Base-by-base conservation (phyloP, 2,797 vertebrate species). In the Diceros bicornis region DNA sequence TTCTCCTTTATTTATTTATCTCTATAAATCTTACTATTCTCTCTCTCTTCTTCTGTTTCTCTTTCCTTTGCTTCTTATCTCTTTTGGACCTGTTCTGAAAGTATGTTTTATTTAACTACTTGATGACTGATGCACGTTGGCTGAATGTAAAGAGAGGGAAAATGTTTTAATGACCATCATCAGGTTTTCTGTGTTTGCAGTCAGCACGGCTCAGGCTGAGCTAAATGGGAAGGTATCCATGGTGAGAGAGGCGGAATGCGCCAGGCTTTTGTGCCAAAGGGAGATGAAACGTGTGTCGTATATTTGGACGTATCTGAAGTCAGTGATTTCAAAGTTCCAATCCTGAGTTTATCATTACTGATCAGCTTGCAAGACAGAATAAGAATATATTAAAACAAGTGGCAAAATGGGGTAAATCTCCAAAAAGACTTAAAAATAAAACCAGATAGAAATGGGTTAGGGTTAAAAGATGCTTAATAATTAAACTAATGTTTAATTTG, bases 251-350 rank as follows among this genome's bases (percentile, higher is more conserved):
- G 44, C 1, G 10, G 85, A 96, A 94, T 27, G 71, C 18, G 29
- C 50, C 75, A 62, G 96, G 21, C 57, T 86, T 97, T 91, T 96
- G 93, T 93, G 84, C 87, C 85, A 85, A 82, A 50, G 64, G 37
- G 69, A 92, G 52, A 89, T 84, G 89, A 93, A 86, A 96, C 6
- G 18, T 10, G 12, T 68, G 71, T 29, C 52, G 21, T 57, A 25
- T 41, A 75, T 94, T 94, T 91, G 87, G n/a, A 32, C 37, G 62
- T 77, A 52, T 96, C 94, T 92, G 64, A 88, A 94, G 81, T 57
- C 86, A 34, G 1, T 37, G 44, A 94, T 96, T 96, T 84, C 50
- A 83, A 87, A 95, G 77, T 97, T 89, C 75, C 93, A 18, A 69
- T 66, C 71, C 69, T 78, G 68, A 94, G 25, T 90, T 89, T 87